Conservation (phyloP, 2,797 vertebrate species). For the Arnoldichthys spilopterus region DNA sequence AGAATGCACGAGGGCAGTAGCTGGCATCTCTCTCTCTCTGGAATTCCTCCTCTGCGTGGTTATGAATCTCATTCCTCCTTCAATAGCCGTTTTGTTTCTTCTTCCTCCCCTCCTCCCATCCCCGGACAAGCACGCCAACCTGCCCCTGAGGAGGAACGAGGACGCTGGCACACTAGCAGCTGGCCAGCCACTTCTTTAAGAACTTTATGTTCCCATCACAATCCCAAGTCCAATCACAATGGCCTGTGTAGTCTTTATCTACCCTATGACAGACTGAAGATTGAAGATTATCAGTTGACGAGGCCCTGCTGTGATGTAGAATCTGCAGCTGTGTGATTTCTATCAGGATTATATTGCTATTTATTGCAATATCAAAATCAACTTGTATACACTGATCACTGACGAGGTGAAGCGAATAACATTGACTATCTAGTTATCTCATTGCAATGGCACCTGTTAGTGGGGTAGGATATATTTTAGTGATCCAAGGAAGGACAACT, state of each 20-base stretch:
- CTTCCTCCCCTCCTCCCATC: slow-evolving; percentile 3
- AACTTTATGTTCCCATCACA: neutral
- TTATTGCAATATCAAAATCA: neutral
- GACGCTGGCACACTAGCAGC: slow-evolving; percentile 2
- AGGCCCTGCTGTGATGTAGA: neutral
- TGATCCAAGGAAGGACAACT: too few relatives aligned
- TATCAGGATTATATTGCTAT: neutral
- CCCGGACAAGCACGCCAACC: slow-evolving; percentile 2
- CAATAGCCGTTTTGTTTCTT: slow-evolving; percentile 59
- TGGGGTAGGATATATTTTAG: too few relatives aligned
- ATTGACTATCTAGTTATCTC: too few relatives aligned
- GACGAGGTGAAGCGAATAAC: too few relatives aligned
- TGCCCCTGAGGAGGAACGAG: slow-evolving; percentile 15
- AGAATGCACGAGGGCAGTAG: slow-evolving; percentile 34
- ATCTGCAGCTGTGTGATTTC: neutral
- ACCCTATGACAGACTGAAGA: too few relatives aligned
- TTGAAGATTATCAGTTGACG: neutral
- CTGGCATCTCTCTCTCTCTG: slow-evolving; percentile 21
- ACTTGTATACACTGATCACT: too few relatives aligned
- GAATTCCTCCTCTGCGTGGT: slow-evolving; percentile 45
- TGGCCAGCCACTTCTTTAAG: neutral
- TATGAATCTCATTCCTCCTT: slow-evolving; percentile 54
- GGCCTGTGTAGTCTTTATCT: neutral
- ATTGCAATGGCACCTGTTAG: too few relatives aligned
- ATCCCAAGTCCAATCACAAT: neutral